Percentiles rank a stretch among this genome's conserved stretches.
Conservation (phyloP, 2,113 vertebrate genomes). For the Campylorhamphus procurvoides region DNA sequence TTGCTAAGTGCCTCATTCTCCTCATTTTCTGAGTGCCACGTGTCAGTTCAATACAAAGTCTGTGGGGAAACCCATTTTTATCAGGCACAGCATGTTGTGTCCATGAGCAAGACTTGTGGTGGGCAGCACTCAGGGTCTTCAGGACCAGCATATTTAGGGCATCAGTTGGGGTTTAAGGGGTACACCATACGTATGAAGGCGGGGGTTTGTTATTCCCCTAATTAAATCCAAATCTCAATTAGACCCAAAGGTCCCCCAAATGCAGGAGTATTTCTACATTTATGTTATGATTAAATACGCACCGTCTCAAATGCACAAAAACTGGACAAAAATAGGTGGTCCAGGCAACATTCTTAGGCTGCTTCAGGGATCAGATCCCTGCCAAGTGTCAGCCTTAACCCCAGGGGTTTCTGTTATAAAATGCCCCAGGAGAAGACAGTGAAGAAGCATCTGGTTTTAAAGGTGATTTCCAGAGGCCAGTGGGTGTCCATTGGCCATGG, state of each 20-base stretch:
- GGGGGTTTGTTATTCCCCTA: background rate
- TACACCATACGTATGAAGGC: background rate
- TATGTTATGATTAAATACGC: background rate
- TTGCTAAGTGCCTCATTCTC: background rate
- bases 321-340: background rate
- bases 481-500: rapidly evolving
- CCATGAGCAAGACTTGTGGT: background rate
- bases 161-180: background rate
- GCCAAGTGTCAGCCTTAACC: background rate
- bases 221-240: background rate
- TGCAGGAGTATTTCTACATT: background rate
- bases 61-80: background rate
- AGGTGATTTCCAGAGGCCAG: background rate
- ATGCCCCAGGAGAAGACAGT: background rate
- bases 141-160: background rate
- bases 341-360: background rate
- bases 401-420: background rate
- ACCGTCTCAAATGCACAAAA: background rate
- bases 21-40: background rate
- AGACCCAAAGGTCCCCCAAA: background rate
- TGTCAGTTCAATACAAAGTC: background rate
- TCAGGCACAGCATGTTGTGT: background rate
- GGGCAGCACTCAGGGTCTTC: background rate
- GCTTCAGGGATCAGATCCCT: background rate
- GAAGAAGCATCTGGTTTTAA: background rate